Base-by-base conservation (phyloP, 23 tunicate genomes). In the Oikopleura vanhoeffeni region DNA sequence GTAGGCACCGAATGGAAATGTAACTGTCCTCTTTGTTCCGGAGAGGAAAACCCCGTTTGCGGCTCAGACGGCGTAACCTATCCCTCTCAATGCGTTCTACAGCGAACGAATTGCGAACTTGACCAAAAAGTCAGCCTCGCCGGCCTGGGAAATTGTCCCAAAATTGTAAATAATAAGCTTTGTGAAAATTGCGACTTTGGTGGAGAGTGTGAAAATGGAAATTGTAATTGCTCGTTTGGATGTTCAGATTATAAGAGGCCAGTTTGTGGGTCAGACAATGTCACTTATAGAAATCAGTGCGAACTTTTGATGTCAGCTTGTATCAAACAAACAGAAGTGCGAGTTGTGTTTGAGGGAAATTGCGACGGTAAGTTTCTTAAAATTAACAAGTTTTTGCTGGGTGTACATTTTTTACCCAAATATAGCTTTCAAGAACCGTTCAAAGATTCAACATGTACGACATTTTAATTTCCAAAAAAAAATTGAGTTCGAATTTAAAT, bases 1-100 rank as follows among this genome's bases (percentile, higher is more conserved):
- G 2, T 71, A 2, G 79, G 79, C 3, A 71, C 79, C 36, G 79
- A 71, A 71, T 71, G 79, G 79, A 71, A 71, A 30, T 71, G 79
- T 38, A 71, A 24, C 32, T 71, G 79, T 30, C 79, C 79, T 33
- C 79, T 71, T 28, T 71, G 79, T 38, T 30, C 79, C 2, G 79
- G 34, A 30, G 38, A 71, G 79, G 35, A 71, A 3, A 18, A 71
- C 32, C 79, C 79, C 35, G 79, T 71, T 24, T 71, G 79, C 38
- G 79, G 79, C 2, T 24, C 79, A 28, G 79, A 71, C 32, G 79
- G 79, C 4, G 79, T 71, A 33, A 32, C 34, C 4, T 71, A 71
- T 71, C 38, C 27, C 27, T 71, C 79, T 71, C 79, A 13, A 2
- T 71, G 79, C 32, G 79, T 71, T 38, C 38, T 71, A 38, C 3